phyloP scores from a whole-genome alignment of 2,797 vertebrate species.

The Okamejei kenojei region DNA sequence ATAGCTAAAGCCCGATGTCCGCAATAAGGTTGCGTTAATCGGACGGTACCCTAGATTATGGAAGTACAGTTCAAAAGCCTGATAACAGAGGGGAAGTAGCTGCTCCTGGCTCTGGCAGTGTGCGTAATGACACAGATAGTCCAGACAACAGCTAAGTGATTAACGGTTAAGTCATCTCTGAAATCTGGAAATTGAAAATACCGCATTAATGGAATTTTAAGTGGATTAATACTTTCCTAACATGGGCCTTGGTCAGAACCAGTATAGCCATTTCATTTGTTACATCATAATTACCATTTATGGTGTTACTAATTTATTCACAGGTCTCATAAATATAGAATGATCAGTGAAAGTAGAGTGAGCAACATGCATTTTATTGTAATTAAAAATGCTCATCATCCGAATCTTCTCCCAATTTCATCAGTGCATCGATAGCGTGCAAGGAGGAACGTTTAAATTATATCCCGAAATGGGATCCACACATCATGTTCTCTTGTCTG shows the following conservation, averaged over 20 bases:
- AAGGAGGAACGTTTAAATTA: background rate
- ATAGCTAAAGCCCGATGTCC: too few species aligned
- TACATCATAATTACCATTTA: conserved; percentile 10
- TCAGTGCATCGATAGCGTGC: background rate
- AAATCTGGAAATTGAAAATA: conserved; percentile 1
- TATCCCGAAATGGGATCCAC: background rate
- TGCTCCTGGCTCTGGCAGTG: too few species aligned
- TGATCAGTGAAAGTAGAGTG: conserved; percentile 21
- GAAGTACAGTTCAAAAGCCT: too few species aligned
- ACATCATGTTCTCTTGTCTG: background rate
- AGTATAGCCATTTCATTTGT: background rate
- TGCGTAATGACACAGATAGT: background rate
- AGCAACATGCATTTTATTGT: background rate
- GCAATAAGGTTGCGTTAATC: too few species aligned
- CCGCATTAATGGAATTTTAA: conserved; percentile 3
- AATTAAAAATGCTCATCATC: background rate
- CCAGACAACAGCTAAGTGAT: background rate
- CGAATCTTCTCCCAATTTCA: background rate
- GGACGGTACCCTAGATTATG: too few species aligned
- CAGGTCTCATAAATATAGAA: conserved; percentile 29
- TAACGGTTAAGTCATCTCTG: background rate
- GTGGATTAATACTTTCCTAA: conserved; percentile 1
- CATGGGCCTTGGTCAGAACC: background rate
- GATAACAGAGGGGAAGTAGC: too few species aligned
- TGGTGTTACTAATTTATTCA: conserved; percentile 16